Evolutionary conservation across 2,797 vertebrate genomes (phyloP).

Genomic region (Malurus leucopterus): DNA sequence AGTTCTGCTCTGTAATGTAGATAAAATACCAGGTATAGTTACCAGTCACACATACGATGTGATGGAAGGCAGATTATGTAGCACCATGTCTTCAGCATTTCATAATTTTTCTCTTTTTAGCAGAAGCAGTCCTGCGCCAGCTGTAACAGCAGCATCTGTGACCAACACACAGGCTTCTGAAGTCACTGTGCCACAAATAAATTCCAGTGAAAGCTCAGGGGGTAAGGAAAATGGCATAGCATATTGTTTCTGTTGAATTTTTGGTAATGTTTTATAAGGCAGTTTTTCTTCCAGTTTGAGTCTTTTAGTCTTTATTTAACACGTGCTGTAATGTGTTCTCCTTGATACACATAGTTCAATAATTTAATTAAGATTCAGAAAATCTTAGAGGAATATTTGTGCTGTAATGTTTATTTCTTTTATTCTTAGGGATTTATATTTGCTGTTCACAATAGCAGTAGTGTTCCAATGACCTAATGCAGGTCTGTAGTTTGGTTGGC

Average conservation of each 20-base stretch:
- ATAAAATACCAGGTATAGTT: neutral
- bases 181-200: slow-evolving; percentile 75
- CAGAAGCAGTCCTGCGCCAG: slow-evolving; percentile 80
- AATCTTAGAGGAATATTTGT: neutral
- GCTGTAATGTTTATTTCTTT: neutral
- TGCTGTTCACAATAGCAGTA: neutral
- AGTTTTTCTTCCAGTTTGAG: neutral
- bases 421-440: neutral
- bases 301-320: neutral
- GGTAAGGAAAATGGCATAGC: slow-evolving; percentile 61
- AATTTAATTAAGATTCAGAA: neutral
- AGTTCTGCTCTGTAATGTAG: neutral
- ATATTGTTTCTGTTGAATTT: neutral
- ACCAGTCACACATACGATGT: neutral
- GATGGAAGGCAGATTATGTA: neutral
- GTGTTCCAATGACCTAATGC: neutral
- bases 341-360: neutral
- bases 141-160: slow-evolving; percentile 77
- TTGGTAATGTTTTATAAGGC: neutral
- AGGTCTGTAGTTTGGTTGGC: neutral
- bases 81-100: neutral
- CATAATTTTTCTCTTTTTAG: slow-evolving; percentile 24
- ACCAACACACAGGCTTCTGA: slow-evolving; percentile 76
- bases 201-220: slow-evolving; percentile 80
- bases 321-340: neutral